Conservation (phyloP, 2,113 vertebrate species). For the Vanacampus margaritifer region DNA sequence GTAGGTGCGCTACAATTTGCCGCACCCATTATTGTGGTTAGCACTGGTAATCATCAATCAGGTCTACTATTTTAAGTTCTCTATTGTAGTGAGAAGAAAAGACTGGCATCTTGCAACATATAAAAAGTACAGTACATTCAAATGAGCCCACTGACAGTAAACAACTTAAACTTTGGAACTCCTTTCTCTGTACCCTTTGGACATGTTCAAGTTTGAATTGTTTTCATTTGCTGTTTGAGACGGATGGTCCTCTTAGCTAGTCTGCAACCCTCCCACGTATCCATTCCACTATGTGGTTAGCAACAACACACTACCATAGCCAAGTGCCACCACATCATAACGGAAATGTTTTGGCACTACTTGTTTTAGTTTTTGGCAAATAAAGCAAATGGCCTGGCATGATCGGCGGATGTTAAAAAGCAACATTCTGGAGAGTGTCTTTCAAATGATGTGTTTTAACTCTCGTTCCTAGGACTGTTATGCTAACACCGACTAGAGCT, state of each 20-base stretch:
- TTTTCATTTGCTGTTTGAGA: constrained; percentile 22
- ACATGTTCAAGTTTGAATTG: not conserved
- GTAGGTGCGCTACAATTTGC: not conserved
- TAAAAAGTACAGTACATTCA: not conserved
- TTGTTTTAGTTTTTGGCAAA: constrained; percentile 6
- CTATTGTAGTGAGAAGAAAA: not conserved
- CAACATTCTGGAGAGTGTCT: not conserved
- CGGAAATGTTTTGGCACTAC: constrained; percentile 23
- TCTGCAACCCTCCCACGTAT: constrained; percentile 15
- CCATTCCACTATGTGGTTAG: constrained; percentile 26
- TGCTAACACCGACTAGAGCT: constrained; percentile 17
- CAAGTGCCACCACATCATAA: constrained; percentile 19
- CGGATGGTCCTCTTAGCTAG: constrained; percentile 15
- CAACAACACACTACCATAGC: not conserved
- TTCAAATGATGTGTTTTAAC: not conserved
- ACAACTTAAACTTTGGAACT: not conserved
- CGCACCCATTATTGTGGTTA: not conserved
- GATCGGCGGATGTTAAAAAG: not conserved
- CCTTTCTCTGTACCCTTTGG: not conserved
- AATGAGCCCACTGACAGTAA: constrained; percentile 9
- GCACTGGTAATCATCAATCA: not conserved
- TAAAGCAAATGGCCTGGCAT: not conserved
- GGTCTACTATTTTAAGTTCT: not conserved
- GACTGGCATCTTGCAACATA: not conserved
- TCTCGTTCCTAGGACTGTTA: constrained; percentile 2